Evolutionary conservation across 2,888 invertebrate species (phyloP), one percentile per base, ranked within the genome.

Genomic region (Helicoverpa assulta): DNA sequence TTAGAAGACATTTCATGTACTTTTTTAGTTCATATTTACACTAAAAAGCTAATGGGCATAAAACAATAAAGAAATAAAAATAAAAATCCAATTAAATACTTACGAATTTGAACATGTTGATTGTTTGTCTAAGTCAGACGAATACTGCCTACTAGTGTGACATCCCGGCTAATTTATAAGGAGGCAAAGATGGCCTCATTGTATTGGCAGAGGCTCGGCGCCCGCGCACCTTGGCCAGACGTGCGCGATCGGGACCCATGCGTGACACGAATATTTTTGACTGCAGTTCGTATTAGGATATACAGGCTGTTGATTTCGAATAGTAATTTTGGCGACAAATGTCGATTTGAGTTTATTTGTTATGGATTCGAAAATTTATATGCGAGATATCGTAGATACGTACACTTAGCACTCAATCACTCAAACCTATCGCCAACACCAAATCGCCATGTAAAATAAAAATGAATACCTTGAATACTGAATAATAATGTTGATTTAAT

Each of bases 41-140:
- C 21, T 14, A 21, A 14, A 53, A 53, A 1, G 51, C 14, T 19
- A 21, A 54, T 43, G 18, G 14, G 2, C 14, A 6, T 7, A 50
- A 33, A n/a, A 14, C 10, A 12, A 69, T 8, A 0, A 14, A 5
- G 0, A 1, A 43, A 8, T 1, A 1, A 16, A 10, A 4, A 53
- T 52, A 51, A 21, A 2, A 10, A 19, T 26, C 37, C 1, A 64
- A 57, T 8, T 0, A 16, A 64, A 47, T 87, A 94, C 96, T 95
- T 86, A 96, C 96, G 83, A 92, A 91, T 92, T 96, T 96, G 92
- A 94, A 96, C 96, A 96, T 96, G 86, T 92, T 96, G 92, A 82
- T 85, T 82, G 88, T 87, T 88, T 86, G 85, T 88, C 87, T 86
- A 69, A 78, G 89, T 88, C 81, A 77, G 85, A 86, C 73, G 83